phyloP scores from a whole-genome alignment of 2,113 vertebrate genomes.

The Hemichromis elongatus region DNA sequence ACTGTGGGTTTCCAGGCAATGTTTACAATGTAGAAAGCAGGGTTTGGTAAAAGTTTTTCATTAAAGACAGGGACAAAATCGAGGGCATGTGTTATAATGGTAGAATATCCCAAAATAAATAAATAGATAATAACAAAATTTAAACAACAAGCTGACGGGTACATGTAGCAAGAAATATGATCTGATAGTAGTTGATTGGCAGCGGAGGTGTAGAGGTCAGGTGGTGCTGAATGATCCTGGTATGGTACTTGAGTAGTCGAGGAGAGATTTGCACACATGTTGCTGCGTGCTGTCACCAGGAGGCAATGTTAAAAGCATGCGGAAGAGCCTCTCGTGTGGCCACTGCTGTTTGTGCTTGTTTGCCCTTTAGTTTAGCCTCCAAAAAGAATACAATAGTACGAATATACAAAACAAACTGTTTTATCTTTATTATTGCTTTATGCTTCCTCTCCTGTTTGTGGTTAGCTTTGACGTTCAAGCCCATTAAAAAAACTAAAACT shows the following conservation, averaged over 20 bases:
- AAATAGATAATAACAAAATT: neutral
- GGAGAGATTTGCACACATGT: neutral
- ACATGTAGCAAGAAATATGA: neutral
- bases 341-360: neutral
- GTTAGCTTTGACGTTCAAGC: neutral
- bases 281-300: neutral
- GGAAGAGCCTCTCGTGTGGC: neutral
- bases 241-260: neutral
- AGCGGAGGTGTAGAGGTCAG: neutral
- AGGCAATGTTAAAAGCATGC: neutral
- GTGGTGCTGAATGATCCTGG: neutral
- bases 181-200: neutral
- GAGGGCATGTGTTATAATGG: neutral
- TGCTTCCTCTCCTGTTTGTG: neutral
- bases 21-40: neutral
- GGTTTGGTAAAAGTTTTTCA: neutral
- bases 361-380: neutral
- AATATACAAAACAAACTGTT: neutral
- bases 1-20: neutral
- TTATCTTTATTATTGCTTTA: neutral
- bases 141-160: neutral
- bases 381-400: neutral
- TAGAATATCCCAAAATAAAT: neutral
- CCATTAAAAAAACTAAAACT: neutral
- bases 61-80: neutral